Evolutionary conservation across 1,140 invertebrate genomes (phyloP), one percentile per base, ranked within the genome.

Genomic region (Schlechtendalia chinensis): DNA sequence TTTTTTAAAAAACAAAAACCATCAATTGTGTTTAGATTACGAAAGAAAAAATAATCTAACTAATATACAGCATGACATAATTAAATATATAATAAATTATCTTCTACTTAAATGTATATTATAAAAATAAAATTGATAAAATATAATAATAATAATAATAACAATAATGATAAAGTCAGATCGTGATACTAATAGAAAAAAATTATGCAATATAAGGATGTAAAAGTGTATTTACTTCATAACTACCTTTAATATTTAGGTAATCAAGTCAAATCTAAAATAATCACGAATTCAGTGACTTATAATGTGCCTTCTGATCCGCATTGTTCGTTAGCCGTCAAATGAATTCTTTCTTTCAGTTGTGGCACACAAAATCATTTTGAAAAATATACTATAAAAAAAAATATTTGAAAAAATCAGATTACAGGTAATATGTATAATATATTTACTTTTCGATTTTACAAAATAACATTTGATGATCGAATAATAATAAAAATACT

Each of bases 341-440:
- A 72, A 72, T 72, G 47, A 72, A 19, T 32, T 53, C 53, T 72
- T 72, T 72, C 50, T 32, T 54, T 72, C 69, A 29, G 69, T 72
- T 29, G 24, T 29, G 50, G 47, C 69, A 72, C 47, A 72, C 69
- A 72, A 53, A 29, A 72, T 72, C 69, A 72, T 54, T 72, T 72
- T 72, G 69, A 54, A 53, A 72, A 54, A 54, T 72, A 54, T n/a
- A 72, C 69, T 53, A 53, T 72, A 72, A 53, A 72, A 72, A 72
- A 72, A 27, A 72, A 69, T 53, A 53, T 72, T 72, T 32, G 17
- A 72, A 54, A 29, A 50, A 71, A 27, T 39, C 32, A 39, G 67
- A 50, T n/a, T n/a, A 71, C 22, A 71, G 8, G 32, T 45, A 16
- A 45, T 45, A 67, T 67, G n/a, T 67, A 22, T 22, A 65, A 32